These are phyloP conservation scores for Drosophila longiperda DNA, from an alignment of 2,888 invertebrate species.

Conservation along the genomic window DNA sequence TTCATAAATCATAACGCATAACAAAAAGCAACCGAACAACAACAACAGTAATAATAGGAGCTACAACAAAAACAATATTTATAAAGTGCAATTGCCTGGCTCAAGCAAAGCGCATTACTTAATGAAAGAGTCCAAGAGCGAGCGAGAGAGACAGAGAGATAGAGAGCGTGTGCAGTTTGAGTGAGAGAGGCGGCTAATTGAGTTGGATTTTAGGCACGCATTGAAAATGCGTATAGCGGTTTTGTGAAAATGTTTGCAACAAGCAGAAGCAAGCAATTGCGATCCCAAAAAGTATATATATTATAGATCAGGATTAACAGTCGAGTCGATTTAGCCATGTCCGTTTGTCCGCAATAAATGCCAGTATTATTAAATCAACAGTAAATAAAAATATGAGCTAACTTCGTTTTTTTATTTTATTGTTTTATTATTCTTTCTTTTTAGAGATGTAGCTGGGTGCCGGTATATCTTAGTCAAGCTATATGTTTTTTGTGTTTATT, in stretches of 20 bases:
- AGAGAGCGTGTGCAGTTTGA: neutral
- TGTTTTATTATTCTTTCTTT: no score
- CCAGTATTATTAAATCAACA: neutral
- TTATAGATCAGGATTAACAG: neutral
- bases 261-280: neutral
- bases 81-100: conserved; percentile 58
- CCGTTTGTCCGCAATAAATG: neutral
- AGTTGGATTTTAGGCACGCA: neutral
- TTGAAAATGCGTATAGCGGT: neutral
- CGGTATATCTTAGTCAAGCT: neutral
- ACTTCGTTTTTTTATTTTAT: neutral
- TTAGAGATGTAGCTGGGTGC: neutral
- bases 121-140: conserved; percentile 10
- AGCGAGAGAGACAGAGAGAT: neutral
- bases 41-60: neutral
- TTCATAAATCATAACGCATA: conserved; percentile 36
- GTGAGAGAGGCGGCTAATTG: conserved; percentile 1
- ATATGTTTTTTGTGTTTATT: neutral
- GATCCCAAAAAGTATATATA: neutral
- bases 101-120: conserved; percentile 9
- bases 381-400: neutral
- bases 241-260: neutral
- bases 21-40: conserved; percentile 2
- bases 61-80: conserved; percentile 33
- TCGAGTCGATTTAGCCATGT: neutral